Percentiles rank a stretch among this genome's conserved stretches.
Conservation (phyloP, 1,140 invertebrate genomes). For the Eubasilissa regina region DNA sequence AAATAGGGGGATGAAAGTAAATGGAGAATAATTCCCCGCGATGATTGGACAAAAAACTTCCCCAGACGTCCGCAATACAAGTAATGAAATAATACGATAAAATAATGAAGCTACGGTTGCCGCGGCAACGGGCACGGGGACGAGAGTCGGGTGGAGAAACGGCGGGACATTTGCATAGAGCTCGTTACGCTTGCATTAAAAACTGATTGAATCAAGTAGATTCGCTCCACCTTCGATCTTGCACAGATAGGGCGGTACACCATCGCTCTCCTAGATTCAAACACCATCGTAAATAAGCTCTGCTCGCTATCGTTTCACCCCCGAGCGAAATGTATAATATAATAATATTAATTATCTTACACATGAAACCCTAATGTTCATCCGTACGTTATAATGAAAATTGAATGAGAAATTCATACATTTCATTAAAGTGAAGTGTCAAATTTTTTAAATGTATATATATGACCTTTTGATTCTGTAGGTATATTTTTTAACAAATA, state of each 20-base stretch:
- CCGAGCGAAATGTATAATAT: too few species aligned
- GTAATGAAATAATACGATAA: conserved; percentile 40
- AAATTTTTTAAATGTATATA: too few species aligned
- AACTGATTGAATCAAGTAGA: conserved; percentile 53
- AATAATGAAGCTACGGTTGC: conserved; percentile 2
- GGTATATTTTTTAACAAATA: too few species aligned
- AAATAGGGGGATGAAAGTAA: conserved; percentile 40
- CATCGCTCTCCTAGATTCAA: too few species aligned
- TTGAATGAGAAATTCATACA: too few species aligned
- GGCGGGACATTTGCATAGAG: conserved; percentile 50
- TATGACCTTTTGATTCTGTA: too few species aligned
- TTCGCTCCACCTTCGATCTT: conserved; percentile 9
- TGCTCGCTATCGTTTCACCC: too few species aligned
- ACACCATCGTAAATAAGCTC: too few species aligned
- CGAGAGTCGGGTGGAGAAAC: not conserved
- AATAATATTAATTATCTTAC: too few species aligned
- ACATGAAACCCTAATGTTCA: too few species aligned
- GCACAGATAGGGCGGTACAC: not conserved
- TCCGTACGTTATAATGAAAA: too few species aligned
- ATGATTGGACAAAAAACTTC: conserved; percentile 44
- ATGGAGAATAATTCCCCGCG: conserved; percentile 35
- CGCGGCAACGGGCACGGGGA: conserved; percentile 10
- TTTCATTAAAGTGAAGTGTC: too few species aligned
- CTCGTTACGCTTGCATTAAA: conserved; percentile 57
- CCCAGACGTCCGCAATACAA: conserved; percentile 19